Conservation (phyloP, 2,888 invertebrate genomes). For the Hyppa rectilinea region DNA sequence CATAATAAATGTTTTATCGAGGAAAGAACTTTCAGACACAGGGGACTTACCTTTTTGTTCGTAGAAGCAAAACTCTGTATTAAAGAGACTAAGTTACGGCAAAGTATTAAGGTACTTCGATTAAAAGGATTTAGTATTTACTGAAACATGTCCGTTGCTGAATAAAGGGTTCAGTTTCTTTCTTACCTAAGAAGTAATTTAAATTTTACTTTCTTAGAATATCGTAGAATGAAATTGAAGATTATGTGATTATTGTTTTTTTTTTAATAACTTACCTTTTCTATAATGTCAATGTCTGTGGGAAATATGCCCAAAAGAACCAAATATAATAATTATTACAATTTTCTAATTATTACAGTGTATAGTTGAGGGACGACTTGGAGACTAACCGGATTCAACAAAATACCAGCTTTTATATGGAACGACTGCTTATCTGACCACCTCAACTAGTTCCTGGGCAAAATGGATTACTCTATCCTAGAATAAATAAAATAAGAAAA, state of each 20-base stretch:
- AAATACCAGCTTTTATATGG: too few relatives aligned
- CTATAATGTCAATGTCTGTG: too few relatives aligned
- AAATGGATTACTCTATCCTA: neutral
- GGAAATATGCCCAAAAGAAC: too few relatives aligned
- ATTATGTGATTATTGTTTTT: too few relatives aligned
- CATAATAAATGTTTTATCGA: slow-evolving; percentile 44
- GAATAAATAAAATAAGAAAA: neutral
- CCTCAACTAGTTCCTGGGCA: too few relatives aligned
- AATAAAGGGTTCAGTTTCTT: slow-evolving; percentile 1
- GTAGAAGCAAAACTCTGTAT: slow-evolving; percentile 21
- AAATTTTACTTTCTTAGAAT: neutral
- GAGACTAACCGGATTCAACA: too few relatives aligned
- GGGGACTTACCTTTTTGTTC: slow-evolving; percentile 43
- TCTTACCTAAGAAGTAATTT: neutral
- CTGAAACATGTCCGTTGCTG: neutral
- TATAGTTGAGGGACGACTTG: too few relatives aligned
- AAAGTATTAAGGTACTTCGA: slow-evolving; percentile 28
- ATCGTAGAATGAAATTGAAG: neutral
- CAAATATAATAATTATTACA: too few relatives aligned
- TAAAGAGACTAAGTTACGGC: slow-evolving; percentile 17
- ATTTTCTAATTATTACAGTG: too few relatives aligned
- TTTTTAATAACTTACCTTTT: too few relatives aligned
- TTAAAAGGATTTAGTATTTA: slow-evolving; percentile 27
- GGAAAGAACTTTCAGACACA: slow-evolving; percentile 36
- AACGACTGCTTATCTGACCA: too few relatives aligned